Evolutionary conservation across 2,888 invertebrate genomes (phyloP), one percentile per base, ranked within the genome.

Genomic region (Pterostichus madidus): DNA sequence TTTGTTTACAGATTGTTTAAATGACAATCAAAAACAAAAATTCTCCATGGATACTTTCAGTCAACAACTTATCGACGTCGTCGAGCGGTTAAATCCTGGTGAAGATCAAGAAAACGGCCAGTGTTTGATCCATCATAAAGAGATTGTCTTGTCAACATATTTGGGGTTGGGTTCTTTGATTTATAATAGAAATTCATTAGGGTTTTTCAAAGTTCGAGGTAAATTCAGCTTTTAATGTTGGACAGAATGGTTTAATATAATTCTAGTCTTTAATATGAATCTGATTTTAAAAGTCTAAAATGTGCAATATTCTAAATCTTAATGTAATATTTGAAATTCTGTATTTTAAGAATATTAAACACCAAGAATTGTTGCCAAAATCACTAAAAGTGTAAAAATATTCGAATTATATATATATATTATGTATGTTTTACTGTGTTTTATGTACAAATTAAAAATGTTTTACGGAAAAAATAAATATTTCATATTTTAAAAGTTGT

Each of bases 131-230:
- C 91, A 93, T 86, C 93, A 94, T 87, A 93, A 93, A 8, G 92
- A 94, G 3, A 95, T 97, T 80, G 90, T 95, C 10, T 93, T 97
- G 85, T 94, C 96, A 87, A 96, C 95, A 88, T 97, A 97, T 87
- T 92, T 96, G 11, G 96, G 96, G 5, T 89, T 97, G 53, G 93
- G 95, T 8, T 96, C 96, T 2, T 89, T 96, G 59, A 92, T 97
- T 5, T 95, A 96, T 88, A 97, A 97, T 90, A 94, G 96, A 87
- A 95, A 95, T 85, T 92, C 94, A 85, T 91, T 97, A 88, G 97
- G 97, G 1, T 97, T 96, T 91, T 96, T 96, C 90, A 96, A 96
- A 91, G 95, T 96, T 84, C 92, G 97, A 85, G 96, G 96, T 85
- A 96, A 95, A 89, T 94, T 97, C 87, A 96, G 96, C 89, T 96